Evolutionary conservation across 2,888 invertebrate genomes (phyloP).

Genomic region (Coenonympha glycerion): DNA sequence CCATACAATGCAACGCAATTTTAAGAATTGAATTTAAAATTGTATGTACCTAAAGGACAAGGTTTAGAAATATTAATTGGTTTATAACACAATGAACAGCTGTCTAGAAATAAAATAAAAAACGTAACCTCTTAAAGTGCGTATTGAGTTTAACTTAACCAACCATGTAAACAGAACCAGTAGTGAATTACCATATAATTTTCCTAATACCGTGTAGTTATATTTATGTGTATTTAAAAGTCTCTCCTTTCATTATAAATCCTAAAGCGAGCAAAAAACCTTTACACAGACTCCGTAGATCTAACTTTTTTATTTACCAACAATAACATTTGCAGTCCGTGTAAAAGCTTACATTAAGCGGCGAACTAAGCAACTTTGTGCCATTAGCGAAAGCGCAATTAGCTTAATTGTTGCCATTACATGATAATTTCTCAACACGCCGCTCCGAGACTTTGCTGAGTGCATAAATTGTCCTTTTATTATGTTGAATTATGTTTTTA

Average conservation of each 20-base stretch:
- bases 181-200: too few species aligned
- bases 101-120: too few species aligned
- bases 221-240: background rate
- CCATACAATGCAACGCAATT: too few species aligned
- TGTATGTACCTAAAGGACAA: too few species aligned
- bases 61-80: too few species aligned
- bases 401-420: conserved; percentile 37
- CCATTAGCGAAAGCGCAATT: conserved; percentile 39
- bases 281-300: background rate
- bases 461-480: conserved; percentile 25
- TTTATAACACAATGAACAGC: too few species aligned
- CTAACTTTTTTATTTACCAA: conserved; percentile 2
- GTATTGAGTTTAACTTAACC: too few species aligned
- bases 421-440: conserved; percentile 36
- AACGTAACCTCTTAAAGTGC: too few species aligned
- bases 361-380: conserved; percentile 26
- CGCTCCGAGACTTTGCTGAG: conserved; percentile 14
- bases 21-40: too few species aligned
- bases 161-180: too few species aligned
- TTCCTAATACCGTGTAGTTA: too few species aligned
- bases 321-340: conserved; percentile 11
- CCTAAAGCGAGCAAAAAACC: background rate
- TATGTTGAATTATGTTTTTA: conserved; percentile 20
- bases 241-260: background rate
- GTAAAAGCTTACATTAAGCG: conserved; percentile 11